Conservation (phyloP, 2,797 vertebrate genomes). For the Setipinna tenuifilis region DNA sequence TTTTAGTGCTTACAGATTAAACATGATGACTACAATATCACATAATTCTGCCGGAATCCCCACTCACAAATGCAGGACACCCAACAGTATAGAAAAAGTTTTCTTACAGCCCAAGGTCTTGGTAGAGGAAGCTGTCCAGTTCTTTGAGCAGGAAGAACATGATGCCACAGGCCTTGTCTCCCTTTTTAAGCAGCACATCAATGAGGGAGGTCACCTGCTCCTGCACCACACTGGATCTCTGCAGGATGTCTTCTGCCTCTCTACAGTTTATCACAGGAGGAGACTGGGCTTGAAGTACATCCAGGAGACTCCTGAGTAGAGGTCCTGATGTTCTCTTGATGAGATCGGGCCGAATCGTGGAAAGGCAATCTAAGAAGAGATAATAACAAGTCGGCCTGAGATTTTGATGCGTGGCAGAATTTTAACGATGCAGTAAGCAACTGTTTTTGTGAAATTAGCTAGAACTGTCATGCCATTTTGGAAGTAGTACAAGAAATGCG, state of each 20-base stretch:
- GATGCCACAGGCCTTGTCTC: not conserved
- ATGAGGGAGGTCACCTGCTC: not conserved
- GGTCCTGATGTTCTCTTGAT: not conserved
- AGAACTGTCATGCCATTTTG: too few species aligned
- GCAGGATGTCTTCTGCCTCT: not conserved
- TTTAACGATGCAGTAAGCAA: too few species aligned
- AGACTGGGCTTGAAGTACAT: not conserved
- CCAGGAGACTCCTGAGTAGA: not conserved
- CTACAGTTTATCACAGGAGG: not conserved
- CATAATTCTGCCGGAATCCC: too few species aligned
- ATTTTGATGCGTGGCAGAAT: too few species aligned
- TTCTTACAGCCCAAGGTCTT: not conserved
- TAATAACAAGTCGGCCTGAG: not conserved
- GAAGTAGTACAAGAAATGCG: too few species aligned
- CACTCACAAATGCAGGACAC: not conserved
- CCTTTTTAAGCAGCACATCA: not conserved
- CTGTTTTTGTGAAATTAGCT: too few species aligned
- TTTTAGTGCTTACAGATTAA: too few species aligned
- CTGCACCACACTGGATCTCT: too few species aligned
- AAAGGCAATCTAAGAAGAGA: not conserved
- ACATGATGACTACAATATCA: too few species aligned
- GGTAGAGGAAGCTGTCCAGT: not conserved
- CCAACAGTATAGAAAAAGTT: too few species aligned
- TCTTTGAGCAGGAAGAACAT: not conserved
- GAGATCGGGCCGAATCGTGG: not conserved